These are phyloP conservation scores for Ammospiza caudacuta DNA, from an alignment of 2,113 vertebrate species.

Conservation along the genomic window DNA sequence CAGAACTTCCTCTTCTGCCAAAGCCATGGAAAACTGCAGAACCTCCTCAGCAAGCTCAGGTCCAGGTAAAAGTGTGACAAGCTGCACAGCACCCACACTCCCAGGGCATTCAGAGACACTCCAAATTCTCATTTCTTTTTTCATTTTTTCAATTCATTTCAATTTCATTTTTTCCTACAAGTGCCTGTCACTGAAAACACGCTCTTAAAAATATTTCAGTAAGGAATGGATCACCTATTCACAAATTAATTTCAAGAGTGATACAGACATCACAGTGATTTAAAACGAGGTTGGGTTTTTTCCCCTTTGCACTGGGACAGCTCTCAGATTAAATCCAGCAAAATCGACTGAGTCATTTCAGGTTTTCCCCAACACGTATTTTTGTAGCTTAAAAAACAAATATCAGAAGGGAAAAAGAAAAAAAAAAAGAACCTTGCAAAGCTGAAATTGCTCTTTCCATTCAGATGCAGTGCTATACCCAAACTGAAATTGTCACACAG, in stretches of 20 bases:
- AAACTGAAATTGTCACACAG: slow-evolving; percentile 48
- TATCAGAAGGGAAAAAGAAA: neutral
- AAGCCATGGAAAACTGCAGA: neutral
- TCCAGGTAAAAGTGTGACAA: neutral
- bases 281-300: neutral
- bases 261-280: neutral
- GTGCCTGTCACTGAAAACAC: neutral
- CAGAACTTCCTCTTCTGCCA: neutral
- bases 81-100: neutral
- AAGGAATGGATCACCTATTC: neutral
- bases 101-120: rapidly evolving
- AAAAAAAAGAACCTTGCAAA: neutral
- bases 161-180: neutral
- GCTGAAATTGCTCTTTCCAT: slow-evolving; percentile 31
- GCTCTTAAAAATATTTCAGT: neutral
- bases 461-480: neutral
- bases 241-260: neutral
- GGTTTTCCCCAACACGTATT: neutral
- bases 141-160: neutral
- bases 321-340: neutral
- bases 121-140: rapidly evolving
- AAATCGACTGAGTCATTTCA: neutral
- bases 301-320: neutral
- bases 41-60: neutral
- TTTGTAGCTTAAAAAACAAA: slow-evolving; percentile 6